Evolutionary conservation across 2,113 vertebrate species (phyloP).

Genomic region (Glareola pratincola): DNA sequence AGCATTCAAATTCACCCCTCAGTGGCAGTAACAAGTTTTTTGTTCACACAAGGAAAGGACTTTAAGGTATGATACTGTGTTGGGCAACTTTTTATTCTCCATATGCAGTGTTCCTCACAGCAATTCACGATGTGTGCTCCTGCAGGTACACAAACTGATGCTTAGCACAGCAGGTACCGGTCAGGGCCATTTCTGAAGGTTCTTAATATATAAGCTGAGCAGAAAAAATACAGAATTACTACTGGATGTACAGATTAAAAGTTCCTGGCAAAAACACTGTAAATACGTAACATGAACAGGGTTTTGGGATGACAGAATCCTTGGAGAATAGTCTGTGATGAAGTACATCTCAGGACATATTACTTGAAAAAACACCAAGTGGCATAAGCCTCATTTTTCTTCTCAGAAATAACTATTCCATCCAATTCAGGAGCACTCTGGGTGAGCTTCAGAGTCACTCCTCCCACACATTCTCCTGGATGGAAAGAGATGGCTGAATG

Average conservation of each 20-base stretch:
- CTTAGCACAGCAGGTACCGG: background rate
- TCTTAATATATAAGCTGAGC: background rate
- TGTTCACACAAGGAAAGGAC: background rate
- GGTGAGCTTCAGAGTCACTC: background rate
- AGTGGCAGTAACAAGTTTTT: background rate
- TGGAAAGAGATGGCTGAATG: background rate
- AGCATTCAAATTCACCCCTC: background rate
- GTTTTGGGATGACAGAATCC: background rate
- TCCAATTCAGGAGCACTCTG: background rate
- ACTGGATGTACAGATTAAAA: background rate
- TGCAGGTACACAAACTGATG: background rate
- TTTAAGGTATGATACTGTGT: background rate
- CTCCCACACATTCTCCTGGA: background rate
- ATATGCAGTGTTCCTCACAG: background rate
- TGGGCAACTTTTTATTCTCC: background rate
- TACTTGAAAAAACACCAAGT: background rate
- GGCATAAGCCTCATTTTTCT: background rate
- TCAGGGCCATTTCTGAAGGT: background rate
- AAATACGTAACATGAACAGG: background rate
- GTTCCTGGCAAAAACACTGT: background rate
- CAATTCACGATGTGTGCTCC: background rate
- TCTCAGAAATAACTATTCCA: background rate
- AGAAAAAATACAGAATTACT: conserved; percentile 4
- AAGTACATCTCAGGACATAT: background rate
- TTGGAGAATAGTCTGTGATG: background rate